Base-by-base conservation (phyloP, 2,888 invertebrate species). In the Euzophera pinguis region DNA sequence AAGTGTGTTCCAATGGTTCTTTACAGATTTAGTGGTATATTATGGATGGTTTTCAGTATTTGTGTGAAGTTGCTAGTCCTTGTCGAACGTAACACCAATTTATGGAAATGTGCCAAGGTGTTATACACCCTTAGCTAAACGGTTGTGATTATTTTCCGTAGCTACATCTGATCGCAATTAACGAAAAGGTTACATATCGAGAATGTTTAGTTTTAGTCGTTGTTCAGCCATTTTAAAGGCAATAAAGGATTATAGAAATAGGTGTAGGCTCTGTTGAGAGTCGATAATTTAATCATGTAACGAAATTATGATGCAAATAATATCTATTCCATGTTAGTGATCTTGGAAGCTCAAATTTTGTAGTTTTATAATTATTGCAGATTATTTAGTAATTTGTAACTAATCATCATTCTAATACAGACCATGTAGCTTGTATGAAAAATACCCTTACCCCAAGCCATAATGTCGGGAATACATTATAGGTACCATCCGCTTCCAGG, bases 131-230 rank as follows among this genome's bases (percentile, higher is more conserved):
- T 58, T 70, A 67, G 77, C 64, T 65, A 65, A 64, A 71, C 70
- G 81, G 83, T 84, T 85, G 83, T 85, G 84, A 82, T 70, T 73
- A 60, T 63, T 73, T 75, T 73, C 67, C 54, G 55, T 67, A 73
- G 65, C 64, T 62, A 50, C 53, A 50, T 65, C 59, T 63, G 58
- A 64, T 62, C 55, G 63, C 65, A 64, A 60, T 60, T 63, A 65
- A 67, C 62, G 63, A 71, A 76, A 73, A 66, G 67, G 71, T 32
- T 75, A 83, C 82, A 84, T 85, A 86, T 86, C 84, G 70, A 60
- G 50, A 22, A 22, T 67, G 72, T 70, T 69, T 81, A 78, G 73
- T 67, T 69, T 63, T 78, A 80, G 73, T 52, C 32, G 51, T 42
- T 45, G 34, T 52, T 35, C 52, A 52, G 52, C 41, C 53, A 8